Evolutionary conservation across 2,888 invertebrate genomes (phyloP), one percentile per base, ranked within the genome.

Genomic region (Galeopsomyia nigrocyanea): DNA sequence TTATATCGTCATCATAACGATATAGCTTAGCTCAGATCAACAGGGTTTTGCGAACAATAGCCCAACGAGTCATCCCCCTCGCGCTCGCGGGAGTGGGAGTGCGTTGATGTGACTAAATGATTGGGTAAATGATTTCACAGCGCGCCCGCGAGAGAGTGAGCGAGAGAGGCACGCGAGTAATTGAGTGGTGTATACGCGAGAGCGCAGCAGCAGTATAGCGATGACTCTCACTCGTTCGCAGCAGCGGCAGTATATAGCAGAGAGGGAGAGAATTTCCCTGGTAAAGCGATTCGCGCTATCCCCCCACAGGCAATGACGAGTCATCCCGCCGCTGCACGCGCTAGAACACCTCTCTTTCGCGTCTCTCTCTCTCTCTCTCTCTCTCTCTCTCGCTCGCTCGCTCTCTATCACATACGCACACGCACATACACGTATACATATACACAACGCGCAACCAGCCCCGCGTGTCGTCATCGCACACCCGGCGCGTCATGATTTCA

Each of bases 61-160:
- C 79, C 77, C 67, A 72, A 71, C 68, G 50, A 51, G 67, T 53
- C 26, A 56, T 73, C 73, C 62, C 74, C 71, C 73, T 76, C 71
- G 46, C 72, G 51, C 53, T 55, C 46, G 39, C 1, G 39, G 13
- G 39, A 39, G 39, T 5, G 58, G 22, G 49, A 19, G 79, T 77
- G 83, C 85, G 84, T 82, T 83, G 84, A 86, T 85, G 86, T 86
- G 86, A 85, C 86, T 85, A 86, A 86, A 86, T 86, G 86, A 86
- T 86, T 85, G 86, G 86, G 86, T 86, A 86, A 86, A 86, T 86
- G 86, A 86, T 86, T 86, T 84, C 84, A 83, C 84, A 84, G 83
- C 82, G 85, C 82, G 84, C 82, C 10, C 7, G 39, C 7, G 13
- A 39, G 39, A 9, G 39, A 53, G n/a, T n/a, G n/a, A n/a, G n/a